Evolutionary conservation across 2,888 invertebrate species (phyloP).

Genomic region (Podotricha telesiphe): DNA sequence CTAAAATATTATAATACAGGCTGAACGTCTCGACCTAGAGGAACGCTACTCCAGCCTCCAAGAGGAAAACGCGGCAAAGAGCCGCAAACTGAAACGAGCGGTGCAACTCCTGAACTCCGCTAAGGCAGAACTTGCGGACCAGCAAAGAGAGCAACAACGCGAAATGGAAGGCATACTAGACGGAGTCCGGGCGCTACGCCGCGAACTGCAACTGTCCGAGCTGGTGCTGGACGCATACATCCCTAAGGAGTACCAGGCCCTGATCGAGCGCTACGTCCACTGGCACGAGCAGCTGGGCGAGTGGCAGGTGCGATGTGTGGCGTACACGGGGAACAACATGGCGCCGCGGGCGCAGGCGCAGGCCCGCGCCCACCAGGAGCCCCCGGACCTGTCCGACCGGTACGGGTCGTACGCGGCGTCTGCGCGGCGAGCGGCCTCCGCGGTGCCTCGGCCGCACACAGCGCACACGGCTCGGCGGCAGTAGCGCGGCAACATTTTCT

Average conservation of each 20-base stretch:
- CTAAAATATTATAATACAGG: constrained; percentile 61
- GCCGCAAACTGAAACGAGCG: constrained; percentile 95
- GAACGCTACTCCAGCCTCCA: constrained; percentile 97
- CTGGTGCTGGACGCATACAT: constrained; percentile 96
- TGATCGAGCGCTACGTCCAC: constrained; percentile 95
- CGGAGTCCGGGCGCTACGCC: constrained; percentile 93
- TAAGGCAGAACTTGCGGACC: constrained; percentile 92
- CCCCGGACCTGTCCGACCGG: constrained; percentile 70
- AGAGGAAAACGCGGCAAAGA: constrained; percentile 96
- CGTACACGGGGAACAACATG: constrained; percentile 99
- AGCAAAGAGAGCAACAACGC: constrained; percentile 96
- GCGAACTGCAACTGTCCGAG: constrained; percentile 96
- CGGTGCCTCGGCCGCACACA: constrained; percentile 77
- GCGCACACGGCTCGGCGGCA: constrained; percentile 66
- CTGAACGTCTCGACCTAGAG: constrained; percentile 96
- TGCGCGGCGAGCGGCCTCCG: constrained; percentile 64
- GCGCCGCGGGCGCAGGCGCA: constrained; percentile 45
- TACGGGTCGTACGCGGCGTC: constrained; percentile 65
- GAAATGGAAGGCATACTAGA: constrained; percentile 98
- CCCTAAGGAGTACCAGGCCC: constrained; percentile 95
- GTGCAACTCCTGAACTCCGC: constrained; percentile 93
- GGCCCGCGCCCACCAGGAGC: constrained; percentile 50
- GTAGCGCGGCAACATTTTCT: too few relatives aligned
- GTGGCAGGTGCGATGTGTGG: constrained; percentile 98
- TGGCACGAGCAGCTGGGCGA: constrained; percentile 99